Percentiles rank a stretch among this genome's conserved stretches.
Evolutionary conservation across 1,140 invertebrate species (phyloP).

Genomic region (Matsumurasca onukii): DNA sequence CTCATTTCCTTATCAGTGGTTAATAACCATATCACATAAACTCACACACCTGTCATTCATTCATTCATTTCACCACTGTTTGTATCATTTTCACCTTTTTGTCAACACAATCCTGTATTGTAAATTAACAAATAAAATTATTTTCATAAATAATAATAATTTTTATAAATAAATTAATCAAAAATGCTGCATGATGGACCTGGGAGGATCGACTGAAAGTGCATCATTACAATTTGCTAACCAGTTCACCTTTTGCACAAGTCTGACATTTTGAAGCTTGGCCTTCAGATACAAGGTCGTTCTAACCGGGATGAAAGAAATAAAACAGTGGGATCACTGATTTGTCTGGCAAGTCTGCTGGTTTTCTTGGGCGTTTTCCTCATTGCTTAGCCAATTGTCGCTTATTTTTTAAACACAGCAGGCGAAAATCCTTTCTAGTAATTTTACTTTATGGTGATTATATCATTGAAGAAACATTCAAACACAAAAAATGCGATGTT

Average conservation of each 20-base stretch:
- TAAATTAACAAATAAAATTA: neutral
- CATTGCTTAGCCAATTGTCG: neutral
- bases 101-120: neutral
- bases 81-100: too few relatives aligned
- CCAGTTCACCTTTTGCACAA: neutral
- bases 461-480: too few relatives aligned
- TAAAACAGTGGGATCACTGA: neutral
- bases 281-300: neutral
- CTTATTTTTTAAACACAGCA: neutral
- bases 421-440: neutral
- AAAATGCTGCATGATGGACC: neutral
- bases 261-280: neutral
- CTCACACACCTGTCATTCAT: too few relatives aligned
- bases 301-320: neutral
- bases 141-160: neutral
- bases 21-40: too few relatives aligned
- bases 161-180: neutral
- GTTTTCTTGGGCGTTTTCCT: neutral
- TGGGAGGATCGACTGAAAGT: neutral
- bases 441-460: too few relatives aligned
- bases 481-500: too few relatives aligned
- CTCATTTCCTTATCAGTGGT: too few relatives aligned
- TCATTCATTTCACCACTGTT: too few relatives aligned
- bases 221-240: neutral
- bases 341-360: neutral